Conservation (phyloP, 2,113 vertebrate species). For the Gopherus flavomarginatus region DNA sequence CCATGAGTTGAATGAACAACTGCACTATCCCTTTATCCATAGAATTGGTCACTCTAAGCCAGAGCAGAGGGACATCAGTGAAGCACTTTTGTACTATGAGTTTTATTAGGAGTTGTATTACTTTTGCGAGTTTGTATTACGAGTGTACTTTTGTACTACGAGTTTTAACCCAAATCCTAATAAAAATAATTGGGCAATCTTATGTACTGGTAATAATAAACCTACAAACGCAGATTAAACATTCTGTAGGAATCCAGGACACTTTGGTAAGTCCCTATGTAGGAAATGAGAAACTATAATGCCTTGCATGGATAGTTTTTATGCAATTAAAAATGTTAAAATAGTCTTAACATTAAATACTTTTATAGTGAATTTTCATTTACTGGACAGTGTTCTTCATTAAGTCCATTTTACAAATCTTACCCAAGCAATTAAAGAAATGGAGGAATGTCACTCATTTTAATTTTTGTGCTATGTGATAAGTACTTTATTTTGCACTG, state of each 20-base stretch:
- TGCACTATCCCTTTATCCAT: background rate
- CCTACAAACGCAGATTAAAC: background rate
- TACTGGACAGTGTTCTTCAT: background rate
- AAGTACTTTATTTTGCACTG: background rate
- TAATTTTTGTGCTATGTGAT: background rate
- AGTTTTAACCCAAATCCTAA: background rate
- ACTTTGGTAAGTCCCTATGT: background rate
- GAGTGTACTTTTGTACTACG: background rate
- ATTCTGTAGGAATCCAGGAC: background rate
- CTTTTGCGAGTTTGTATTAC: too few relatives aligned
- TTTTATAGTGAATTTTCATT: background rate
- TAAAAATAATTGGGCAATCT: background rate
- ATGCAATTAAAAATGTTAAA: background rate
- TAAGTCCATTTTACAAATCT: background rate
- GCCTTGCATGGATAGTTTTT: background rate
- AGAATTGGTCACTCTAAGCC: background rate
- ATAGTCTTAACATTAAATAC: background rate
- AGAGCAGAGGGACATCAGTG: background rate
- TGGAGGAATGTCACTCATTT: background rate
- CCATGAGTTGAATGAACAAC: background rate
- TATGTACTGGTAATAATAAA: background rate
- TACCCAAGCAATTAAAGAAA: background rate
- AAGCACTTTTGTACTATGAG: background rate
- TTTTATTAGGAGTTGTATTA: background rate
- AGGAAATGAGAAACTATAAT: background rate